Percentiles rank a stretch among this genome's conserved stretches.
phyloP scores from a whole-genome alignment of 2,113 vertebrate genomes.

The Cariama cristata region DNA sequence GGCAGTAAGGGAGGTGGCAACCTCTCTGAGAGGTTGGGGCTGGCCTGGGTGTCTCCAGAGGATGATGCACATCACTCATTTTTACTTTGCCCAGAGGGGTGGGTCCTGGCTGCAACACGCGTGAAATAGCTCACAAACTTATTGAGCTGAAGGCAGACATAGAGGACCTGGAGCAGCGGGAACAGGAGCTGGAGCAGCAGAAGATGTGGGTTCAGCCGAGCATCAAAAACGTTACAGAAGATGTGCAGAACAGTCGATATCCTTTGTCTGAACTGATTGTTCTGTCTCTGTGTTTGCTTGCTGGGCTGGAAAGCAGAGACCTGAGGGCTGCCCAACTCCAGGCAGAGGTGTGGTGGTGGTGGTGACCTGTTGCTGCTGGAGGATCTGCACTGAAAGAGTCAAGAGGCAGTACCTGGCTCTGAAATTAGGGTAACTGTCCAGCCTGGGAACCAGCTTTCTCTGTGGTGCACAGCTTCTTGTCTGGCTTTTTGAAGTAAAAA shows the following conservation, averaged over 20 bases:
- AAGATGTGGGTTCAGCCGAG: constrained; percentile 98
- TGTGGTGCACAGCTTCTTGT: neutral
- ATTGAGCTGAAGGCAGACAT: constrained; percentile 97
- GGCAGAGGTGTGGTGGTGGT: neutral
- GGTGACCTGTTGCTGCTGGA: neutral
- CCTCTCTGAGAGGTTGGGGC: neutral
- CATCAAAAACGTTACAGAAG: constrained; percentile 97
- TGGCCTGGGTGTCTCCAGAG: neutral
- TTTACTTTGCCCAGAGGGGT: constrained; percentile 83
- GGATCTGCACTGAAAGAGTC: neutral
- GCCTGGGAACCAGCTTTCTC: neutral
- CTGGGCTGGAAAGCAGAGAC: neutral
- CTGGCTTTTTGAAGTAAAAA: neutral
- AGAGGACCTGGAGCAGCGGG: constrained; percentile 90
- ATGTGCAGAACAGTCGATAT: constrained; percentile 98
- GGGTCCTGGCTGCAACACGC: constrained; percentile 96
- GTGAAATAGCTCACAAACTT: constrained; percentile 96
- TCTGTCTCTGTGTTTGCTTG: fast-evolving
- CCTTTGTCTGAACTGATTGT: constrained; percentile 69
- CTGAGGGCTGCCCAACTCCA: neutral
- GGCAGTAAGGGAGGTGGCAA: neutral
- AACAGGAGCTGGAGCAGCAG: constrained; percentile 96
- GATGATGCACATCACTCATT: neutral
- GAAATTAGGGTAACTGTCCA: neutral
- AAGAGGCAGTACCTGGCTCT: neutral